Conservation (phyloP, 2,888 invertebrate genomes). For the Aleiodes leptofemur region DNA sequence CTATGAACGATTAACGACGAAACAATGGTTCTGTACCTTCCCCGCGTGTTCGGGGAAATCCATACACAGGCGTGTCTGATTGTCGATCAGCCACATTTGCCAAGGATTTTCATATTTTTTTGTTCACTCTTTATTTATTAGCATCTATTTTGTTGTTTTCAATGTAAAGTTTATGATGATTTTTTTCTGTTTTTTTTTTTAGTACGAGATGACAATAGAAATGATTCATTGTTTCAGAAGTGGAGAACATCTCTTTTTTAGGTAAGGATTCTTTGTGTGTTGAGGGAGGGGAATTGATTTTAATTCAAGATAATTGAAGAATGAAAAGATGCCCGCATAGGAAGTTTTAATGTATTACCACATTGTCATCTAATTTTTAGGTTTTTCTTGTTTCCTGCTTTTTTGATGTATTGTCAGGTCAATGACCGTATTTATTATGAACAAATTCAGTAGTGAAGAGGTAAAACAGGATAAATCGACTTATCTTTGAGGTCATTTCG, state of each 20-base stretch:
- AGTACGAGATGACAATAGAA: too few relatives aligned
- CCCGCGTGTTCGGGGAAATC: constrained; percentile 53
- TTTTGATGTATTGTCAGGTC: constrained; percentile 4
- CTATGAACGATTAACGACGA: constrained; percentile 58
- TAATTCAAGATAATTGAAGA: constrained; percentile 35
- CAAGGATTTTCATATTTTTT: constrained; percentile 45
- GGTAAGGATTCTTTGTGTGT: constrained; percentile 8
- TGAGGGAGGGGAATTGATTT: constrained; percentile 40
- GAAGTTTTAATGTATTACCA: constrained; percentile 14
- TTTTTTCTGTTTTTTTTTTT: too few relatives aligned
- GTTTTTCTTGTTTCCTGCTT: constrained; percentile 5
- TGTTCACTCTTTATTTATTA: constrained; percentile 42
- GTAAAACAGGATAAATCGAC: too few relatives aligned
- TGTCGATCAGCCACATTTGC: constrained; percentile 35
- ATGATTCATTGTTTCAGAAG: too few relatives aligned
- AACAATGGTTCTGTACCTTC: constrained; percentile 57
- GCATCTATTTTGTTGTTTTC: constrained; percentile 4
- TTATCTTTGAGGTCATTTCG: too few relatives aligned
- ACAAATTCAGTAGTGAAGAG: too few relatives aligned
- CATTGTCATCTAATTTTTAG: constrained; percentile 25
- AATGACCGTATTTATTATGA: constrained; percentile 18
- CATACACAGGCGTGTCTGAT: constrained; percentile 48
- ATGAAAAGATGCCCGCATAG: constrained; percentile 40
- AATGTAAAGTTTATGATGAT: constrained; percentile 23
- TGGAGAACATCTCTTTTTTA: too few relatives aligned